Evolutionary conservation across 2,797 vertebrate species (phyloP).

Genomic region (Myoxocephalus aenaeus): DNA sequence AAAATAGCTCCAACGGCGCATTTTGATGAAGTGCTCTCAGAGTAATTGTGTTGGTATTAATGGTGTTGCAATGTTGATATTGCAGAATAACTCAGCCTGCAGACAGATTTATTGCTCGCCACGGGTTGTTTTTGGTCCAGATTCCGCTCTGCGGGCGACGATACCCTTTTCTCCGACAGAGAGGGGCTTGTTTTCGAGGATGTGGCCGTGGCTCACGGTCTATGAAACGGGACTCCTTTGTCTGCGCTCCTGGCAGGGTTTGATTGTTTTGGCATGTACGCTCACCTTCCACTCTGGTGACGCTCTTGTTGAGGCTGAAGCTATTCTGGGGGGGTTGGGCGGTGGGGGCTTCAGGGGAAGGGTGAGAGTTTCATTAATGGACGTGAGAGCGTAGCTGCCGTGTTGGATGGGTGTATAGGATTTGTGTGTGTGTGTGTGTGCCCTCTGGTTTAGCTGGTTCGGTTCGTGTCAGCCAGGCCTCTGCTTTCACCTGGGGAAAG

Average conservation of each 20-base stretch:
- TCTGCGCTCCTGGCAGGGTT: constrained; percentile 22
- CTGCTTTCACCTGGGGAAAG: constrained; percentile 57
- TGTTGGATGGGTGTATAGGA: constrained; percentile 19
- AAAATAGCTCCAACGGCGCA: constrained; percentile 49
- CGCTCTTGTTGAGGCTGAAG: constrained; percentile 3
- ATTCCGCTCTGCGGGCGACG: constrained; percentile 31
- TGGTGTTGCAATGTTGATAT: constrained; percentile 61
- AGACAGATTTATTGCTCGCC: constrained; percentile 58
- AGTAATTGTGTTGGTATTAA: constrained; percentile 67
- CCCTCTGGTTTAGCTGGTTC: constrained; percentile 67
- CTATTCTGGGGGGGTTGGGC: not conserved
- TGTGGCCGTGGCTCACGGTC: constrained; percentile 34
- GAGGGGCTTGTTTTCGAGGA: constrained; percentile 40
- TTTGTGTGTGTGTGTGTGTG: constrained; percentile 43
- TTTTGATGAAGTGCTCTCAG: constrained; percentile 60
- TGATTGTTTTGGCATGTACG: constrained; percentile 42
- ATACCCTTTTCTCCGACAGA: constrained; percentile 23
- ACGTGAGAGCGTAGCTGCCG: constrained; percentile 24
- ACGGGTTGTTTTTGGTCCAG: constrained; percentile 56
- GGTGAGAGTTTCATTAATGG: constrained; percentile 41
- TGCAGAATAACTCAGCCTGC: constrained; percentile 47
- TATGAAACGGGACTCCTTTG: constrained; percentile 36
- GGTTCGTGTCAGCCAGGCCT: constrained; percentile 65
- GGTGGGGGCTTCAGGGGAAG: not conserved
- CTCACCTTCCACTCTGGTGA: constrained; percentile 36